Evolutionary conservation across 2,113 vertebrate species (phyloP).

Genomic region (Ceratotherium simum): DNA sequence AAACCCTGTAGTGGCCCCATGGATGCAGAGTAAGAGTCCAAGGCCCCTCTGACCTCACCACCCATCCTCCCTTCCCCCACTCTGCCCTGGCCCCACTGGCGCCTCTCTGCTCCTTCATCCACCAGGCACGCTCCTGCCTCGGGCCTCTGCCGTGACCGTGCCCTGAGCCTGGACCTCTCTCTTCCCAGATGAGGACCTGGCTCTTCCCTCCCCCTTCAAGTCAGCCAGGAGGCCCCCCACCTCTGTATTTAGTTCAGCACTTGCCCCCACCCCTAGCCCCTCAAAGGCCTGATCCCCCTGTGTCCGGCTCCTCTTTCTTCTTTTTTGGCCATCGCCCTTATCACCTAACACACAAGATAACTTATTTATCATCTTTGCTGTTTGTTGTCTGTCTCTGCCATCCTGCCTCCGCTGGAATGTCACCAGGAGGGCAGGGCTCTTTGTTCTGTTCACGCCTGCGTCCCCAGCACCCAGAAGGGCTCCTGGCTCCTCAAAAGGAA

Average conservation of each 20-base stretch:
- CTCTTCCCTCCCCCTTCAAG: background rate
- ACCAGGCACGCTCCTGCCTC: background rate
- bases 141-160: no score
- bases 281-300: background rate
- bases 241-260: background rate
- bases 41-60: background rate
- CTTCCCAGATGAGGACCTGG: background rate
- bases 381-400: background rate
- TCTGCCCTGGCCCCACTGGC: background rate
- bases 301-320: background rate
- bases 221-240: background rate
- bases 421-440: background rate
- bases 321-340: no score
- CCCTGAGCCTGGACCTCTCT: background rate
- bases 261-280: background rate
- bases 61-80: background rate
- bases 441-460: background rate
- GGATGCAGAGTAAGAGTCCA: background rate
- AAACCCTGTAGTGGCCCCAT: background rate
- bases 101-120: background rate
- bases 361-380: no score
- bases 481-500: background rate
- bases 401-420: no score
- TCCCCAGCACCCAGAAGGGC: no score
- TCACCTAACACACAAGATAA: background rate